phyloP scores from a whole-genome alignment of 1,140 invertebrate species.

The Protaetia brevitarsis region DNA sequence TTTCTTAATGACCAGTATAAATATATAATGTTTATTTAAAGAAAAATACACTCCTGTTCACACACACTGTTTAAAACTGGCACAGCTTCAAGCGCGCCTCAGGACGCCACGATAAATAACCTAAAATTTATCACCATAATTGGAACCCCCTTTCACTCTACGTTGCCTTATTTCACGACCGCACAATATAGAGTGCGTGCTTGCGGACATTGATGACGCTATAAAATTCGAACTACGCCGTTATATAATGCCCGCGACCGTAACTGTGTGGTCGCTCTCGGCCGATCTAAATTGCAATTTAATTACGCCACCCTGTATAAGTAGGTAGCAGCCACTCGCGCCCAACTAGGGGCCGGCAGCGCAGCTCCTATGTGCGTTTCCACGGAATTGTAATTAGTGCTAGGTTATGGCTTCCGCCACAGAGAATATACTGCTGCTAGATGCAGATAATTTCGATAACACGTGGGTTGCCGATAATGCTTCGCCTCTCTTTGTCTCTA shows the following conservation, averaged over 20 bases:
- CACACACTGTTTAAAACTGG: too few relatives aligned
- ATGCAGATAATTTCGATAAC: conserved; percentile 1
- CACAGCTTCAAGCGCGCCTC: too few relatives aligned
- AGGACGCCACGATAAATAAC: background rate
- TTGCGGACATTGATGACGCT: conserved; percentile 36
- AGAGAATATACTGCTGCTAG: background rate
- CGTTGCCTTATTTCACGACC: too few relatives aligned
- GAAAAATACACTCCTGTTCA: too few relatives aligned
- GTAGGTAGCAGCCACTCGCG: background rate
- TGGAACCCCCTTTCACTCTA: too few relatives aligned
- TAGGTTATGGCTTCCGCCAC: conserved; percentile 17
- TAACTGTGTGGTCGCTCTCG: conserved; percentile 32
- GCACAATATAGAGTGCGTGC: too few relatives aligned
- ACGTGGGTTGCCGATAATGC: background rate
- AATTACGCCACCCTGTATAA: conserved; percentile 28
- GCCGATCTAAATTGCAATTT: conserved; percentile 30
- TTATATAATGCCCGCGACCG: conserved; percentile 39
- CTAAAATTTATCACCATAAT: background rate
- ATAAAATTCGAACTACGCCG: conserved; percentile 40
- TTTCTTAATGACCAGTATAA: too few relatives aligned
- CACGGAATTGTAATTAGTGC: conserved; percentile 23
- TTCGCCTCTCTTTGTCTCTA: background rate
- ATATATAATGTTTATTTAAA: too few relatives aligned
- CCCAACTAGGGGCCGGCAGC: background rate
- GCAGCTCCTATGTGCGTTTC: conserved; percentile 1